Evolutionary conservation across 1,140 invertebrate genomes (phyloP), one percentile per base, ranked within the genome.

Genomic region (Zaprionus camerounensis): DNA sequence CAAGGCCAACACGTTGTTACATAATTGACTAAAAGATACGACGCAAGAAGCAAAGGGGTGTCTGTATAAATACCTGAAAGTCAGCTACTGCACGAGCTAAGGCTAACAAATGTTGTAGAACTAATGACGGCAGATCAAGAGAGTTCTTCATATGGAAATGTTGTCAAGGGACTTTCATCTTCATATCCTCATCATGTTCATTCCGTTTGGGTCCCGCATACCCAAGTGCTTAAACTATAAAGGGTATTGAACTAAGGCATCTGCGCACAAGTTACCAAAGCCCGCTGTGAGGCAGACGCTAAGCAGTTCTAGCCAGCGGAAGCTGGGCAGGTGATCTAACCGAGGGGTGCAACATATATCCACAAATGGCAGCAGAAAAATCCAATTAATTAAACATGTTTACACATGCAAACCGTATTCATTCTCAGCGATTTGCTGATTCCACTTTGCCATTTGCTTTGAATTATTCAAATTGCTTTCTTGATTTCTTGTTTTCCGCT

Each of bases 371-470:
- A 17, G 24, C 5, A 26, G 22, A 26, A 59, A 63, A 63, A 51
- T 51, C 41, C 31, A 63, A 71, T 56, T 41, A 63, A 71, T 63
- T 71, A 63, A 34, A 4, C 13, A 38, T 55, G 22, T 65, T 65
- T 55, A 13, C 31, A 49, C 36, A 59, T 38, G 17, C 57, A 41
- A 59, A 22, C 20, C 31, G 34, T 41, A 24, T 59, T 59, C 24
- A 24, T 41, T n/a, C 5, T 15, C 57, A 12, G 17, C 13, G 20
- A 6, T 58, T 55, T 15, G n/a, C 55, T 13, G 41, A 9, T 17
- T 46, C 12, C 11, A 57, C 9, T 34, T 7, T 46, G 41, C 41
- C 41, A 17, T 46, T 17, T 46, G n/a, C 2, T 0, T 34, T 17
- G 15, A 31, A 31, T 17, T 57, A 57, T 57, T 28, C 55, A 34